Evolutionary conservation across 1,140 invertebrate species (phyloP).

Genomic region (Cotesia glomerata): DNA sequence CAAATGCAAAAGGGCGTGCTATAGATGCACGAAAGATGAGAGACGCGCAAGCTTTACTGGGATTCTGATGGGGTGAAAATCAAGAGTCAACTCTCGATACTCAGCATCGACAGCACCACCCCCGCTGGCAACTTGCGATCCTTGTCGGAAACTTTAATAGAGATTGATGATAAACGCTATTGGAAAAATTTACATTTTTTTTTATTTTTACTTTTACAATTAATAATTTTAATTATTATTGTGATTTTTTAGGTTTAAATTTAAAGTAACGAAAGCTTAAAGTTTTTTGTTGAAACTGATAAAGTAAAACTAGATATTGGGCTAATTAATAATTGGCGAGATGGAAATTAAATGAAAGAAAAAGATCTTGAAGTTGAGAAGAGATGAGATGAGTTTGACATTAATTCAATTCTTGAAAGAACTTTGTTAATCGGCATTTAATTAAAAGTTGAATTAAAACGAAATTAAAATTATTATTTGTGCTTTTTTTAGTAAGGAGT

Average conservation of each 20-base stretch:
- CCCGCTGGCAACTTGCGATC: conserved; percentile 25
- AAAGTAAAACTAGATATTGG: no score
- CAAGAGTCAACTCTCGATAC: not conserved
- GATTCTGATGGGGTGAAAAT: no score
- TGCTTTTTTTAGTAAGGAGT: not conserved
- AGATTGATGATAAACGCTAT: conserved; percentile 34
- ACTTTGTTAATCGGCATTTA: no score
- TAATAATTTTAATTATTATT: conserved; percentile 14
- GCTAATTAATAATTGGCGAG: no score
- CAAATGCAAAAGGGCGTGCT: not conserved
- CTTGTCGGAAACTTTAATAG: conserved; percentile 36
- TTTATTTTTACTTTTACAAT: conserved; percentile 11
- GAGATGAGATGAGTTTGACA: no score
- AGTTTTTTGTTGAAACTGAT: no score
- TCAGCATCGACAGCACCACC: not conserved
- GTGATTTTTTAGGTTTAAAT: not conserved
- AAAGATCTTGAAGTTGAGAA: no score
- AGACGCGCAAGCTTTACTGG: not conserved
- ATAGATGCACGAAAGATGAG: not conserved
- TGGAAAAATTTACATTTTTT: conserved; percentile 19
- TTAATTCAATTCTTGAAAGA: no score
- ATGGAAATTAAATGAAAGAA: no score
- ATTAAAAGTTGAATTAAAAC: no score
- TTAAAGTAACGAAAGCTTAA: no score
- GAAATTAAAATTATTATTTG: no score